phyloP scores from a whole-genome alignment of 2,113 vertebrate species.

The Cryptotis parvus region DNA sequence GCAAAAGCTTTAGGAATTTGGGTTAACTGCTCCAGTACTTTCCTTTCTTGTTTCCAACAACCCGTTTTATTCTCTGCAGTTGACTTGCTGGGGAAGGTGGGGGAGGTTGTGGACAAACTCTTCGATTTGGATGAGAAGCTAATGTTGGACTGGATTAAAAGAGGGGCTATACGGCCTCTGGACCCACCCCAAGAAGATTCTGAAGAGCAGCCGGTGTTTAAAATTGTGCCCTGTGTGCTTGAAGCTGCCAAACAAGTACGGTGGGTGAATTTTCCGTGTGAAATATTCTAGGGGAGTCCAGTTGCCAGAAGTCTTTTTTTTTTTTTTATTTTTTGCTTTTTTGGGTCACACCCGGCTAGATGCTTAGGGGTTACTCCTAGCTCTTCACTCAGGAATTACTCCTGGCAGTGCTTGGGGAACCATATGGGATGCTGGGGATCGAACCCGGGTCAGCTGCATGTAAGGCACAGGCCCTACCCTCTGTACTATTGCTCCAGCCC shows the following conservation, averaged over 20 bases:
- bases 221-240: constrained; percentile 90
- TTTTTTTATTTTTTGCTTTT: no score
- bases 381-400: no score
- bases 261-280: constrained; percentile 83
- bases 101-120: constrained; percentile 96
- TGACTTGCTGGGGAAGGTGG: constrained; percentile 95
- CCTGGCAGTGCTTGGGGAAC: no score
- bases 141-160: constrained; percentile 94
- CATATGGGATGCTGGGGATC: no score
- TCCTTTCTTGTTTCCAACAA: not conserved
- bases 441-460: no score
- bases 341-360: no score
- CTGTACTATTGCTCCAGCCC: no score
- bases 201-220: constrained; percentile 86
- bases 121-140: constrained; percentile 97
- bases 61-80: constrained; percentile 84
- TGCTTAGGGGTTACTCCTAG: no score
- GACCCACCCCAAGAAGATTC: constrained; percentile 80
- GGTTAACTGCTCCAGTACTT: not conserved
- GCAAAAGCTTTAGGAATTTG: constrained; percentile 33
- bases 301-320: not conserved
- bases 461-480: no score
- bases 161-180: constrained; percentile 62
- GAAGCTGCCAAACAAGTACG: constrained; percentile 96
- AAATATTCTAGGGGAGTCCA: not conserved